Evolutionary conservation across 2,888 invertebrate genomes (phyloP).

Genomic region (Zygothrica quintamaculata): DNA sequence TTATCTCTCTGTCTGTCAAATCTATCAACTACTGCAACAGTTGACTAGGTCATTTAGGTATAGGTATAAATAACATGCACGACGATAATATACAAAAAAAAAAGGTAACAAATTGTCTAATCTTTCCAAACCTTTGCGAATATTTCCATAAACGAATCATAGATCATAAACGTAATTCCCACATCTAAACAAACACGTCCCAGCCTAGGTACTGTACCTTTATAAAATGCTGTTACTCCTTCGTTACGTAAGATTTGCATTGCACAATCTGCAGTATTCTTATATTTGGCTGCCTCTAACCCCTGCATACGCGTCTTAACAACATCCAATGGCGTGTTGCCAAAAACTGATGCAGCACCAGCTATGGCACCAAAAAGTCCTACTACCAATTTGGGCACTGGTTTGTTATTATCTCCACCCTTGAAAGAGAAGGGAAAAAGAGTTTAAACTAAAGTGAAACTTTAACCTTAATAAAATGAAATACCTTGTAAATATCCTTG

Average conservation of each 20-base stretch:
- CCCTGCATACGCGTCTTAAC: constrained; percentile 99
- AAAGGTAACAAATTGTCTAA: constrained; percentile 6
- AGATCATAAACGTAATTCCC: constrained; percentile 99
- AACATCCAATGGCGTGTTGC: constrained; percentile 99
- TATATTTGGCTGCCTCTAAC: constrained; percentile 97
- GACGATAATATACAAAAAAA: constrained; percentile 15
- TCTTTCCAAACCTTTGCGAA: constrained; percentile 94
- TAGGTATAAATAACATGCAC: constrained; percentile 35
- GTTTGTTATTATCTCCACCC: constrained; percentile 92
- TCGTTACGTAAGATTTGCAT: constrained; percentile 96
- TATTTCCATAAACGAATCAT: constrained; percentile 98
- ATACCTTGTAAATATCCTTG: constrained; percentile 92
- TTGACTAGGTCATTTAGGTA: constrained; percentile 57
- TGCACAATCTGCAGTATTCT: constrained; percentile 96
- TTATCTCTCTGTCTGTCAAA: constrained; percentile 2
- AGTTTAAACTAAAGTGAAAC: too few species aligned
- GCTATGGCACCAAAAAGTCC: constrained; percentile 97
- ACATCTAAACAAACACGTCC: constrained; percentile 99
- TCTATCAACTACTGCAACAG: constrained; percentile 50
- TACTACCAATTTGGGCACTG: constrained; percentile 94
- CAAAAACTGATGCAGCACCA: constrained; percentile 97
- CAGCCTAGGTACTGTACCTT: constrained; percentile 98
- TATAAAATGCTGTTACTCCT: constrained; percentile 98
- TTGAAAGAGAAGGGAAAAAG: constrained; percentile 8
- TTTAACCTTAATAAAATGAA: too few species aligned